phyloP scores from a whole-genome alignment of 2,888 invertebrate species.

The Plebejus melissa region DNA sequence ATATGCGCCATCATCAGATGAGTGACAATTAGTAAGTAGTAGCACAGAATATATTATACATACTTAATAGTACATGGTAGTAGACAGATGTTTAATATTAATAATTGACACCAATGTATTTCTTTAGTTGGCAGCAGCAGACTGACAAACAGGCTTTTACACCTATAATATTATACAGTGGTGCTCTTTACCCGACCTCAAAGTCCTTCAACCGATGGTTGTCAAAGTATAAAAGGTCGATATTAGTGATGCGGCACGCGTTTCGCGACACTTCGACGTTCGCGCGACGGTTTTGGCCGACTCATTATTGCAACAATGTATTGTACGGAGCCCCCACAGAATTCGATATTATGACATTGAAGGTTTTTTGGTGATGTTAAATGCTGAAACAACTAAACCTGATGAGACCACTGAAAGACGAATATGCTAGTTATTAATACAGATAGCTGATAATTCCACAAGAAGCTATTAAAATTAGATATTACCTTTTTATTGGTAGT shows the following conservation, averaged over 20 bases:
- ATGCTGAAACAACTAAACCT: neutral
- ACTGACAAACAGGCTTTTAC: too few species aligned
- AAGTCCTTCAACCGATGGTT: slow-evolving; percentile 26
- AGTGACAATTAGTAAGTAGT: too few species aligned
- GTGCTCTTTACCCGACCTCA: slow-evolving; percentile 27
- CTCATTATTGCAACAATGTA: slow-evolving; percentile 63
- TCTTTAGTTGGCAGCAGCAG: too few species aligned
- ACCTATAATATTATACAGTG: neutral
- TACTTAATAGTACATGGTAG: too few species aligned
- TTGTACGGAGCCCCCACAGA: slow-evolving; percentile 6
- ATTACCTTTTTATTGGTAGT: too few species aligned
- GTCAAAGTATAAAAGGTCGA: neutral
- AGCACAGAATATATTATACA: too few species aligned
- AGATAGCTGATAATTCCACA: neutral
- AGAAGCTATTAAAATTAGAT: neutral
- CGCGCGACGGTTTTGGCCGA: slow-evolving; percentile 54
- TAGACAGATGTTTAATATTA: too few species aligned
- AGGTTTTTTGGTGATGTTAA: neutral
- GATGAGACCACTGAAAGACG: neutral
- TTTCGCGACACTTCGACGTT: slow-evolving; percentile 44
- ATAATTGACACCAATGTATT: too few species aligned
- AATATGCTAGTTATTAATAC: neutral
- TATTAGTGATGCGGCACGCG: slow-evolving; percentile 47
- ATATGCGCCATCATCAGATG: neutral
- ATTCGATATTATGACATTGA: slow-evolving; percentile 4